Conservation (phyloP, 1,140 invertebrate genomes). For the Hormaphis cornu region DNA sequence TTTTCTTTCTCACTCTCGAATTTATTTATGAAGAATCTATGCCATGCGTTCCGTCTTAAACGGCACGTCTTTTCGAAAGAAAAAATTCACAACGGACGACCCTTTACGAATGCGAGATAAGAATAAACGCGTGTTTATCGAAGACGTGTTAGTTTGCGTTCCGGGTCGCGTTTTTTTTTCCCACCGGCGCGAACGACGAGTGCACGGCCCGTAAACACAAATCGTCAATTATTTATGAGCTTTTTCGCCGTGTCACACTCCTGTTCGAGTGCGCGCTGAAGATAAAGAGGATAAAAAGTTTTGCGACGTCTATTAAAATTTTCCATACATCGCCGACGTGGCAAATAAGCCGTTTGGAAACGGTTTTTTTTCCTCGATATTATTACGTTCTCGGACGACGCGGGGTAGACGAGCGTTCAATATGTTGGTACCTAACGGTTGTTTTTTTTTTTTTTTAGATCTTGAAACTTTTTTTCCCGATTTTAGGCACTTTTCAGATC, state of each 20-base stretch:
- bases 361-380: too few relatives aligned
- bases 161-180: neutral
- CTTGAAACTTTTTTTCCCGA: too few relatives aligned
- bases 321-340: too few relatives aligned
- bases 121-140: neutral
- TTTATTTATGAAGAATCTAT: neutral
- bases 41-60: neutral
- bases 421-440: too few relatives aligned
- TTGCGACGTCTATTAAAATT: neutral
- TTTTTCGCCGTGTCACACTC: neutral
- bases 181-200: neutral
- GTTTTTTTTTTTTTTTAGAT: too few relatives aligned
- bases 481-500: too few relatives aligned
- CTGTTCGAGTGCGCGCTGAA: neutral
- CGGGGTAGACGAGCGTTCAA: too few relatives aligned
- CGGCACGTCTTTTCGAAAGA: neutral
- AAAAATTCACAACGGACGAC: slow-evolving; percentile 5
- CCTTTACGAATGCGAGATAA: neutral
- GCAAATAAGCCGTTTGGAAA: too few relatives aligned
- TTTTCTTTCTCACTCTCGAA: too few relatives aligned
- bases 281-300: neutral
- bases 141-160: neutral
- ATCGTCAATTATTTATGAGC: slow-evolving; percentile 25
- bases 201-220: neutral
- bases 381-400: too few relatives aligned